These are phyloP conservation scores for Myotis findleyi DNA, from an alignment of 2,797 vertebrate species.

Conservation along the genomic window DNA sequence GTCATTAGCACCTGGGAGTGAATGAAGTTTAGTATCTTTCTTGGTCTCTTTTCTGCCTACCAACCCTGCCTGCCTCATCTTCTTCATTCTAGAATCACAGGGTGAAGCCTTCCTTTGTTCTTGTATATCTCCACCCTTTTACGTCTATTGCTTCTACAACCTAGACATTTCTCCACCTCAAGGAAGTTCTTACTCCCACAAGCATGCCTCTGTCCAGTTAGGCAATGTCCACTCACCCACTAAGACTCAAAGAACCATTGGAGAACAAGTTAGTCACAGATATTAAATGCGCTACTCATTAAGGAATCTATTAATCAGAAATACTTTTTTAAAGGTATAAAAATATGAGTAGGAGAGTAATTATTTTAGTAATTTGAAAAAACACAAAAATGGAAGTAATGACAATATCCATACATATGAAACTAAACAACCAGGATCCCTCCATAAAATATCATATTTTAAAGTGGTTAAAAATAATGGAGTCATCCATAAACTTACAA, in stretches of 20 bases:
- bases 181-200: not conserved
- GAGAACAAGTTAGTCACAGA: not conserved
- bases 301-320: not conserved
- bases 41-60: not conserved
- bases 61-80: not conserved
- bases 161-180: not conserved
- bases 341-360: not conserved
- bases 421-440: not conserved
- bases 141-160: not conserved
- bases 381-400: not conserved
- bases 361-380: constrained; percentile 12
- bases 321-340: not conserved
- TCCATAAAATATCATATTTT: not conserved
- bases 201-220: not conserved
- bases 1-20: not conserved
- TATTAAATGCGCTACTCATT: not conserved
- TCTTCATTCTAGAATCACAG: not conserved
- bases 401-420: not conserved
- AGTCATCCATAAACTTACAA: not conserved
- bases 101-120: not conserved
- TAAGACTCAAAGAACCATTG: not conserved
- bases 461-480: not conserved
- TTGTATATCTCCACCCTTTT: not conserved
- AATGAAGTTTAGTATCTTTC: not conserved
- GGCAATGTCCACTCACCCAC: not conserved